Evolutionary conservation across 2,797 vertebrate genomes (phyloP), one percentile per base, ranked within the genome.

Genomic region (Poeciliopsis turneri): DNA sequence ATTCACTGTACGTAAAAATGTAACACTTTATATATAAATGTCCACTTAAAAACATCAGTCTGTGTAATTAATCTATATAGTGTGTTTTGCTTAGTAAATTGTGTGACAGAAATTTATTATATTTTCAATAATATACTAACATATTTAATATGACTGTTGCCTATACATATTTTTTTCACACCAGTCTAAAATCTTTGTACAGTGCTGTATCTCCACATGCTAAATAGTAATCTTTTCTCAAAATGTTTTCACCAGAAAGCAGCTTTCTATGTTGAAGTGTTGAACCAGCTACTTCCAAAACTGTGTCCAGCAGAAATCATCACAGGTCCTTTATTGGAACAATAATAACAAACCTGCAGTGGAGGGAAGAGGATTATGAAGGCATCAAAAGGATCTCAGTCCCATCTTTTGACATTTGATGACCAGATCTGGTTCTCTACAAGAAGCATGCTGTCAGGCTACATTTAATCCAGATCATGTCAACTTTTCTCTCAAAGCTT

Each of bases 361-460:
- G 97, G 97, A 96, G 97, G 41, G 97, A 97, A 28, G 95, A 96
- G 0, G 96, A 98, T 74, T 99, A 99, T 0, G 96, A 97, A 0
- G 97, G 97, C 0, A 96, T 99, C 90, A 97, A 96, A 95, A 98
- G 97, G 94, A 97, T 99, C 86, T 95, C 97, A 89, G 82, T 98
- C 76, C 95, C 97, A 43, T 98, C 97, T 6, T 95, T 95, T 43
- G 95, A 97, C 79, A 96, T 99, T 95, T 99, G 97, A 97, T 93
- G 91, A 25, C 97, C 97, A 15, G 97, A 98, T 92, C 59, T 99
- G 1, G 98, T 99, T 83, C 97, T 99, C 75, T 98, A 99, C 89
- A 98, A 99, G 94, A 99, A 99, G 98, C 98, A 39, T 23, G 18
- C 18, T 5, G 18, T 39, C 61, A 66, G 36, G 33, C 72, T 75